Conservation (phyloP, 2,797 vertebrate species). For the Gouania willdenowi region DNA sequence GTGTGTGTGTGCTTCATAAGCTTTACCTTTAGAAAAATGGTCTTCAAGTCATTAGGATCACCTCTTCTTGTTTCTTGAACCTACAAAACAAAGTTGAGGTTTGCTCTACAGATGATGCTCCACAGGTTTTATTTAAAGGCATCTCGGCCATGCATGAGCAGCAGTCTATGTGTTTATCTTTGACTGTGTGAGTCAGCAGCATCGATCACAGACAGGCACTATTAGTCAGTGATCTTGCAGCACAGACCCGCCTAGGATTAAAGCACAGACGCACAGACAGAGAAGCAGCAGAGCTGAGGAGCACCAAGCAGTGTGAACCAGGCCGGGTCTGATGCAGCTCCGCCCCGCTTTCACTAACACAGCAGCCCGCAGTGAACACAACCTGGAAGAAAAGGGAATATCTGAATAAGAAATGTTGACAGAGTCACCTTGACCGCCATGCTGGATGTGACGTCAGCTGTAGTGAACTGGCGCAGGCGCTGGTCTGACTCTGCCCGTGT, state of each 20-base stretch:
- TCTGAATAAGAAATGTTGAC: slow-evolving; percentile 69
- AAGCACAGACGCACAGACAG: slow-evolving; percentile 10
- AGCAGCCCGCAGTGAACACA: no score
- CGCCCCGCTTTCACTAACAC: no score
- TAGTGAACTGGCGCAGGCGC: slow-evolving; percentile 66
- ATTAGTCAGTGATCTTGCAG: not conserved
- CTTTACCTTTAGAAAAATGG: slow-evolving; percentile 91
- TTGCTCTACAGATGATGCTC: not conserved
- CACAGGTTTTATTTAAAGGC: not conserved
- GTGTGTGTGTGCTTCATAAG: no score
- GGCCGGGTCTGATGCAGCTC: slow-evolving; percentile 54
- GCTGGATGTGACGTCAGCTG: slow-evolving; percentile 83
- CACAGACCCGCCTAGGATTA: not conserved
- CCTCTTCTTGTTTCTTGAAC: slow-evolving; percentile 88
- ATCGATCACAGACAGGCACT: slow-evolving; percentile 15
- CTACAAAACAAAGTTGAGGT: slow-evolving; percentile 56
- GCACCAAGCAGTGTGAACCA: slow-evolving; percentile 42
- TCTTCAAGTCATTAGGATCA: slow-evolving; percentile 87
- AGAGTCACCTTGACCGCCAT: slow-evolving; percentile 99
- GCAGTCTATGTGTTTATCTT: slow-evolving; percentile 16
- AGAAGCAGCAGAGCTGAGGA: slow-evolving; percentile 37
- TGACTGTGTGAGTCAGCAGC: slow-evolving; percentile 6
- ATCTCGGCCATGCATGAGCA: slow-evolving; percentile 5
- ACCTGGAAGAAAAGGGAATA: slow-evolving; percentile 11
- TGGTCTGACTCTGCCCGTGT: slow-evolving; percentile 32